Percentiles rank a stretch among this genome's conserved stretches.
phyloP scores from a whole-genome alignment of 2,113 vertebrate species.

The Rhadina sibilatrix region DNA sequence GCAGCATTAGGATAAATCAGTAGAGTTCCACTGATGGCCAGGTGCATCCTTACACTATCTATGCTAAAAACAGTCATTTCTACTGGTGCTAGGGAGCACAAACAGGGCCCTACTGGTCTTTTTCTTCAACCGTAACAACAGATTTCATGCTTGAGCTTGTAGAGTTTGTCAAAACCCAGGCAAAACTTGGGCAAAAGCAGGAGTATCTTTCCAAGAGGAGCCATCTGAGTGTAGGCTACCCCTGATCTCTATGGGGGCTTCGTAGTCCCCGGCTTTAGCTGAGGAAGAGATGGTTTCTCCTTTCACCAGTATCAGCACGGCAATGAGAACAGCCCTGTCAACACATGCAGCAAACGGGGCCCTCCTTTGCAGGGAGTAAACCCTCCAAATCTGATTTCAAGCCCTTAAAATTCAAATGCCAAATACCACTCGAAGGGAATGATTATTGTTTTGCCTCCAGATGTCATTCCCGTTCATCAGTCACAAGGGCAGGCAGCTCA shows the following conservation, averaged over 20 bases:
- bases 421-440: background rate
- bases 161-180: background rate
- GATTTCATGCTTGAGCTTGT: background rate
- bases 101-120: background rate
- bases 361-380: background rate
- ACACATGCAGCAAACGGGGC: fast-evolving
- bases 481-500: background rate
- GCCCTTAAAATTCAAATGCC: conserved; percentile 1
- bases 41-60: background rate
- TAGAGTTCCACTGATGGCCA: background rate
- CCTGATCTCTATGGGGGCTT: background rate
- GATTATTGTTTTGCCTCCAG: conserved; percentile 36
- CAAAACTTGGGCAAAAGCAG: background rate
- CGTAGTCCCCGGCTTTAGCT: background rate
- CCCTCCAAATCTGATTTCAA: background rate
- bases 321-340: background rate
- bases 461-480: conserved; percentile 4
- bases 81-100: background rate
- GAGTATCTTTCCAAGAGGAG: background rate
- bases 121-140: background rate
- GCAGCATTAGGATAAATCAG: background rate
- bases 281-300: background rate
- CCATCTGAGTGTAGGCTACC: background rate
- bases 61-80: background rate
- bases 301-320: background rate